Percentiles rank a stretch among this genome's conserved stretches.
These are phyloP conservation scores for Brachynemurus nebulosus DNA, from an alignment of 2,888 invertebrate species.

Conservation along the genomic window DNA sequence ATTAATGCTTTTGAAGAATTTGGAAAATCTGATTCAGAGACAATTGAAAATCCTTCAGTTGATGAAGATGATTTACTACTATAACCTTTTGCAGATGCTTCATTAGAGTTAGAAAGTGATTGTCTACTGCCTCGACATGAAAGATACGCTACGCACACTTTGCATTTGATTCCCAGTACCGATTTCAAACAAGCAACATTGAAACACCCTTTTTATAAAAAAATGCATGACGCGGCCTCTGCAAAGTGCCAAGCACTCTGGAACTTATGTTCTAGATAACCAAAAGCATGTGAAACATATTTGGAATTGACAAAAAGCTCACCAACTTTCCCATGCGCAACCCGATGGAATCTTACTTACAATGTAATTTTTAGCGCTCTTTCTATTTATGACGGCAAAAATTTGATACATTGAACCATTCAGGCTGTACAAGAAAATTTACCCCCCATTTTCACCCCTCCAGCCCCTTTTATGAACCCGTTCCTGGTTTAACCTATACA, in stretches of 20 bases:
- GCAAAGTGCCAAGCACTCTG: slow-evolving; percentile 12
- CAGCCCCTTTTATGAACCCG: too few relatives aligned
- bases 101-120: not conserved
- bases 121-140: not conserved
- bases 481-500: too few relatives aligned
- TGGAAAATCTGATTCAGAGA: not conserved
- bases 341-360: slow-evolving; percentile 12
- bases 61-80: not conserved
- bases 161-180: slow-evolving; percentile 6
- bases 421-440: too few relatives aligned
- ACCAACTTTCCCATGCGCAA: slow-evolving; percentile 11
- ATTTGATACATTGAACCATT: too few relatives aligned
- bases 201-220: slow-evolving; percentile 5
- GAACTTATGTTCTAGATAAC: slow-evolving; percentile 11
- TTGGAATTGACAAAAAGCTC: slow-evolving; percentile 11
- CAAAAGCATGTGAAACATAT: slow-evolving; percentile 12
- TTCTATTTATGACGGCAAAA: too few relatives aligned
- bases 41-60: not conserved
- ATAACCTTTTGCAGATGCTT: slow-evolving; percentile 6
- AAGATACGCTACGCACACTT: slow-evolving; percentile 7
- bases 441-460: too few relatives aligned
- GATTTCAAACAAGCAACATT: slow-evolving; percentile 3
- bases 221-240: slow-evolving; percentile 10
- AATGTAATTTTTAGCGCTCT: too few relatives aligned
- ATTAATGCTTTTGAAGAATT: too few relatives aligned